Base-by-base conservation (phyloP, 2,113 vertebrate species). In the Struthidea cinerea region DNA sequence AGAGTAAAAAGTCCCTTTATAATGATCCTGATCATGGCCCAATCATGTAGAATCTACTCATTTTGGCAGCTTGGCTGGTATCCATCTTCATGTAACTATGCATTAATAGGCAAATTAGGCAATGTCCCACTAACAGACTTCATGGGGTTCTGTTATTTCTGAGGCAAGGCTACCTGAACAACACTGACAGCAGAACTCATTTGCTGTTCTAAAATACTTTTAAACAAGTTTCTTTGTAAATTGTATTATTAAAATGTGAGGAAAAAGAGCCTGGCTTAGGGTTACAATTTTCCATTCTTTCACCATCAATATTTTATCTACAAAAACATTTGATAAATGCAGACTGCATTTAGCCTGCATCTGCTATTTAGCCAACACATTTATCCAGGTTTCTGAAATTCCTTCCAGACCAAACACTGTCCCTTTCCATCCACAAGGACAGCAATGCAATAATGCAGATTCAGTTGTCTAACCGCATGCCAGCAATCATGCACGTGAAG, bases 401-500 rank as follows among this genome's bases (percentile, higher is more conserved):
- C 35, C 26, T 67, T 37, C 11, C 61, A 61, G 50, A 75, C 3
- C 13, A 67, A 79, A 42, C 53, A 18, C 7, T 30, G 26, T 5
- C 8, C 33, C 20, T 65, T 56, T 42, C 17, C 35, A 65, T 70
- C 30, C 42, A 42, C 41, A 83, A 75, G 41, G 23, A 60, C 1
- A 53, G 53, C 26, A 41, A 6, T 8, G 32, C 18, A 64, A 21
- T 23, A 35, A 35, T 3, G 27, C 27, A 30, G 52, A 32, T 35
- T 56, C 61, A 16, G 7, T 3, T 59, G 30, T 49, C 67, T 24
- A 49, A 46, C 23, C 68, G 28, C 26, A 4, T 0, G 3, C 14
- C 57, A 64, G 32, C 9, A 63, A 11, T 6, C 0, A 0, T 6
- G 13, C n/a, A n/a, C 21, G 8, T 0, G 3, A 59, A 33, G 27